Evolutionary conservation across 2,797 vertebrate species (phyloP).

Genomic region (Enteromius trimaculatus): DNA sequence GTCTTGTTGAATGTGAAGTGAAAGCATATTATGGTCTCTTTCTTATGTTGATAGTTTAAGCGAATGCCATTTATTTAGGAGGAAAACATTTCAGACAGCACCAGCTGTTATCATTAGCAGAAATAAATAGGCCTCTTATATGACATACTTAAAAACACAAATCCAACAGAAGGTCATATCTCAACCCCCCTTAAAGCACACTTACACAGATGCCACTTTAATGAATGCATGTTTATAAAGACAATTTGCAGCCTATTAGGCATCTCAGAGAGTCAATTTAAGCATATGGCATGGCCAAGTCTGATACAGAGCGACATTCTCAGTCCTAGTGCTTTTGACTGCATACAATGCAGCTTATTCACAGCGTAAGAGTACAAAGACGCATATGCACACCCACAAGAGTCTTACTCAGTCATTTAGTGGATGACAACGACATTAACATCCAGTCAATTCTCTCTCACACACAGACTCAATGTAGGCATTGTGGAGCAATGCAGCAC

Average conservation of each 20-base stretch:
- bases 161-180: not conserved
- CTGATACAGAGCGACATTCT: slow-evolving; percentile 62
- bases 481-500: slow-evolving; percentile 26
- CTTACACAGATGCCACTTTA: slow-evolving; percentile 22
- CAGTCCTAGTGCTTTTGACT: slow-evolving; percentile 37
- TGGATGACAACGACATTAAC: slow-evolving; percentile 27
- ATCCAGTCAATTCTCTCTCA: slow-evolving; percentile 5
- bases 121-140: not conserved
- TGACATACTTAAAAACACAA: not conserved
- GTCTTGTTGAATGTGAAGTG: not conserved
- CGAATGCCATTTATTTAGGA: not conserved
- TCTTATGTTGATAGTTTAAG: not conserved
- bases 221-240: slow-evolving; percentile 11
- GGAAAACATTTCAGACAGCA: not conserved
- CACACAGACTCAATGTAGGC: slow-evolving; percentile 26
- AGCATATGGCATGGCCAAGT: slow-evolving; percentile 60
- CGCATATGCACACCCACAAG: slow-evolving; percentile 27
- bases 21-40: not conserved
- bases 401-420: slow-evolving; percentile 24
- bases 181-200: not conserved
- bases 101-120: not conserved
- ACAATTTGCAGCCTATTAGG: slow-evolving; percentile 1
- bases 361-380: slow-evolving; percentile 66
- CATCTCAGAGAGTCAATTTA: slow-evolving; percentile 57
- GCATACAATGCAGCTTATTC: slow-evolving; percentile 71